Evolutionary conservation across 1,140 invertebrate species (phyloP).

Genomic region (Polyergus mexicanus): DNA sequence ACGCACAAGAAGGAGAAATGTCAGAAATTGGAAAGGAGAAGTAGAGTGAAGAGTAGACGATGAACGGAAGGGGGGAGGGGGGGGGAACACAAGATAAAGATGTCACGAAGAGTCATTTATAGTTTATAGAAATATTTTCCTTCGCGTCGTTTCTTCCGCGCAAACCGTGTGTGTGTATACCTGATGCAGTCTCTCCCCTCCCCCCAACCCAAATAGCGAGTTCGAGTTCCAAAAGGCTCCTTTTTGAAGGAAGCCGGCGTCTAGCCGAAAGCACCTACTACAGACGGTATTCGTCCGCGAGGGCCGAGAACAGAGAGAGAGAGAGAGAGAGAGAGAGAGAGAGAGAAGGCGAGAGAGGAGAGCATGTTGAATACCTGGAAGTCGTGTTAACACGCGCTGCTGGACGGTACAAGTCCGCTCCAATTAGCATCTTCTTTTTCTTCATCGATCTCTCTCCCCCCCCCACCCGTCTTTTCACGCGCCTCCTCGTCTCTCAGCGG

Average conservation of each 20-base stretch:
- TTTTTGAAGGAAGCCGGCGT: slow-evolving; percentile 65
- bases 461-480: slow-evolving; percentile 13
- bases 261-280: slow-evolving; percentile 72
- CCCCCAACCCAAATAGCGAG: neutral
- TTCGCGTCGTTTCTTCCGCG: slow-evolving; percentile 35
- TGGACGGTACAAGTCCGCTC: slow-evolving; percentile 78
- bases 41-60: neutral
- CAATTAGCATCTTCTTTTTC: slow-evolving; percentile 79
- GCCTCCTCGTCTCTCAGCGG: slow-evolving; percentile 8
- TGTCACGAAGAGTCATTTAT: neutral
- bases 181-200: slow-evolving; percentile 15
- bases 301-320: slow-evolving; percentile 20
- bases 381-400: slow-evolving; percentile 77
- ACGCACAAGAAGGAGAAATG: slow-evolving; percentile 11
- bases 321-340: slow-evolving; percentile 26
- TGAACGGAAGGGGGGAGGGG: neutral
- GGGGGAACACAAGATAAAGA: neutral
- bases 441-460: slow-evolving; percentile 67
- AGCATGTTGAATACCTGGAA: slow-evolving; percentile 72
- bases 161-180: slow-evolving; percentile 7
- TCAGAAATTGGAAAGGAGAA: neutral
- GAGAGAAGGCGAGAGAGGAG: slow-evolving; percentile 8
- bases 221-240: slow-evolving; percentile 52
- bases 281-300: slow-evolving; percentile 63
- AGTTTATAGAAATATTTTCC: neutral